Evolutionary conservation across 35 echinoderm and acorn worm species (phyloP).

Genomic region (Apostichopus japonicus): DNA sequence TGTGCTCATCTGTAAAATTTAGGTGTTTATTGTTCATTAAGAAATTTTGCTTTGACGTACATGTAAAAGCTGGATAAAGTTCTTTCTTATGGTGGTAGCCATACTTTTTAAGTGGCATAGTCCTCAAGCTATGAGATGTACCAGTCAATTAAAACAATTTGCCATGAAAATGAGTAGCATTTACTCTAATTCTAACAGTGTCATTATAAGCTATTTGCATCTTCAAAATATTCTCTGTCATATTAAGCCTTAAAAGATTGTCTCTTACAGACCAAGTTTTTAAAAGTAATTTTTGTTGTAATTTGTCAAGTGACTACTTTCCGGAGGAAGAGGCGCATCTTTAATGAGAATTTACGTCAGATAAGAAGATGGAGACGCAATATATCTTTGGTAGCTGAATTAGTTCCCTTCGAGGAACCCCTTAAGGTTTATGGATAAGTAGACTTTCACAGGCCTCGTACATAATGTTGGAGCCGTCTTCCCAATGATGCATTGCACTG

Average conservation of each 20-base stretch:
- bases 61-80: too few relatives aligned
- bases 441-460: not conserved
- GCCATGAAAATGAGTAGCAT: too few relatives aligned
- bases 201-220: too few relatives aligned
- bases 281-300: not conserved
- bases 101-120: too few relatives aligned
- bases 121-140: too few relatives aligned
- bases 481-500: not conserved
- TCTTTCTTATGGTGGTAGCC: too few relatives aligned
- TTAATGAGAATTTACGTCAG: not conserved
- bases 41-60: too few relatives aligned
- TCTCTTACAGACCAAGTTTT: not conserved
- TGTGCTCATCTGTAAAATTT: too few relatives aligned
- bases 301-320: not conserved
- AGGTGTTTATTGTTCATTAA: too few relatives aligned
- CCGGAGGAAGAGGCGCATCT: not conserved
- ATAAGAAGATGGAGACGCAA: not conserved
- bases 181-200: too few relatives aligned
- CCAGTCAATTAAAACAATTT: too few relatives aligned
- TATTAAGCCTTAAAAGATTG: not conserved
- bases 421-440: not conserved
- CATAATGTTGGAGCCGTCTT: not conserved
- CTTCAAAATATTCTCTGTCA: too few relatives aligned
- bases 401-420: not conserved
- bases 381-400: not conserved